Percentiles rank a stretch among this genome's conserved stretches.
These are phyloP conservation scores for Tipula lateralis DNA, from an alignment of 2,888 invertebrate species.

Conservation along the genomic window DNA sequence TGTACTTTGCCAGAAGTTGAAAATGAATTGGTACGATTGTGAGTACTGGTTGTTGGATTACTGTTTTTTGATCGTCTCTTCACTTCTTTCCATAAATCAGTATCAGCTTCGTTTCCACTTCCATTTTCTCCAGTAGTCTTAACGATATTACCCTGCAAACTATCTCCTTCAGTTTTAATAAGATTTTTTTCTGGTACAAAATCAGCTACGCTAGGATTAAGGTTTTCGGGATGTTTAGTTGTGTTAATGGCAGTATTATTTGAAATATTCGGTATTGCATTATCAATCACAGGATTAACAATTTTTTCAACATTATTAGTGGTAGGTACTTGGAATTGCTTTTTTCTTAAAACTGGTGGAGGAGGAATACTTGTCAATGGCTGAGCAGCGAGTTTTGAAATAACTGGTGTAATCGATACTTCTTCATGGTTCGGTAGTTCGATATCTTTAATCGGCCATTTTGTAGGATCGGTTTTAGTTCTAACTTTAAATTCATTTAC, in stretches of 20 bases:
- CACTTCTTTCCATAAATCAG: constrained; percentile 53
- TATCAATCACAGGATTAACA: not conserved
- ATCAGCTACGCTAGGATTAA: constrained; percentile 83
- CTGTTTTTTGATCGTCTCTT: constrained; percentile 56
- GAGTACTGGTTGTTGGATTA: constrained; percentile 30
- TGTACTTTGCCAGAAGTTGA: constrained; percentile 32
- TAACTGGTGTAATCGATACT: not conserved
- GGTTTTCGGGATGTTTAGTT: constrained; percentile 50
- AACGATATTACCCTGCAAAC: constrained; percentile 7
- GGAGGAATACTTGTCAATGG: constrained; percentile 64
- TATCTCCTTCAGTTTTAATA: constrained; percentile 9
- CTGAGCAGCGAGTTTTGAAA: constrained; percentile 52
- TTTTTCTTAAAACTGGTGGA: constrained; percentile 64
- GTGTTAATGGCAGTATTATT: not conserved
- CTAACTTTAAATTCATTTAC: constrained; percentile 73
- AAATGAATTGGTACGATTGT: constrained; percentile 47
- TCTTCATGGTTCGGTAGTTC: constrained; percentile 36
- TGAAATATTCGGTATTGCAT: not conserved
- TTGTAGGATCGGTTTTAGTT: constrained; percentile 72
- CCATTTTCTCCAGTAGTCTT: constrained; percentile 35
- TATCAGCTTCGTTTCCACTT: constrained; percentile 34
- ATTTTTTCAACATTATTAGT: not conserved
- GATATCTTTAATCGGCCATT: constrained; percentile 72
- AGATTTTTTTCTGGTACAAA: constrained; percentile 60
- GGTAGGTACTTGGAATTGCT: constrained; percentile 37